phyloP scores from a whole-genome alignment of 2,888 invertebrate genomes.

The Chesias legatella region DNA sequence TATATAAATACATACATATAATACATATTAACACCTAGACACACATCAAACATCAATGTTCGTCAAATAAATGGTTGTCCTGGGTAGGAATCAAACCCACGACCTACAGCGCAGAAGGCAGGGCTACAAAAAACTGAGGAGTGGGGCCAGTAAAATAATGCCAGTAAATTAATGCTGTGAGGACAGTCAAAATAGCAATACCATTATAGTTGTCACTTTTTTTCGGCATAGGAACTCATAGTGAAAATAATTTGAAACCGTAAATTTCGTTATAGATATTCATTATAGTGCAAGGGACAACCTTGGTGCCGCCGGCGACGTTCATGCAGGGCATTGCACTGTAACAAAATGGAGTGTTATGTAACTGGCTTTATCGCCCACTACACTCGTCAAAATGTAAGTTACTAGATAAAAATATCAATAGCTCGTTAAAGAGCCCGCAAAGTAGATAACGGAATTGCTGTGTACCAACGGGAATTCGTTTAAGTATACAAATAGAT shows the following conservation, averaged over 20 bases:
- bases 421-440: conserved; percentile 41
- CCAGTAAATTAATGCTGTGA: too few relatives aligned
- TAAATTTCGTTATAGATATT: not conserved
- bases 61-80: too few relatives aligned
- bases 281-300: conserved; percentile 8
- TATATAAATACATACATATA: too few relatives aligned
- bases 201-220: too few relatives aligned
- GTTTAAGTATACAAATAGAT: conserved; percentile 9
- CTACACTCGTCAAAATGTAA: conserved; percentile 26
- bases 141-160: too few relatives aligned
- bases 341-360: conserved; percentile 33
- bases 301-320: conserved; percentile 6
- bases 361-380: conserved; percentile 37
- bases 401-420: conserved; percentile 44
- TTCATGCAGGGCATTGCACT: conserved; percentile 56
- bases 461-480: conserved; percentile 22
- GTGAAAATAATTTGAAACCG: not conserved
- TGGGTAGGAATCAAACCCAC: too few relatives aligned
- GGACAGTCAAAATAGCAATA: too few relatives aligned
- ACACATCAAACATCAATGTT: too few relatives aligned
- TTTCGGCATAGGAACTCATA: too few relatives aligned
- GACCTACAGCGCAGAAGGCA: too few relatives aligned
- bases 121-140: too few relatives aligned
- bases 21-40: too few relatives aligned
- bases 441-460: conserved; percentile 33